Evolutionary conservation across 2,797 vertebrate genomes (phyloP).

Genomic region (Gambusia yucatana): DNA sequence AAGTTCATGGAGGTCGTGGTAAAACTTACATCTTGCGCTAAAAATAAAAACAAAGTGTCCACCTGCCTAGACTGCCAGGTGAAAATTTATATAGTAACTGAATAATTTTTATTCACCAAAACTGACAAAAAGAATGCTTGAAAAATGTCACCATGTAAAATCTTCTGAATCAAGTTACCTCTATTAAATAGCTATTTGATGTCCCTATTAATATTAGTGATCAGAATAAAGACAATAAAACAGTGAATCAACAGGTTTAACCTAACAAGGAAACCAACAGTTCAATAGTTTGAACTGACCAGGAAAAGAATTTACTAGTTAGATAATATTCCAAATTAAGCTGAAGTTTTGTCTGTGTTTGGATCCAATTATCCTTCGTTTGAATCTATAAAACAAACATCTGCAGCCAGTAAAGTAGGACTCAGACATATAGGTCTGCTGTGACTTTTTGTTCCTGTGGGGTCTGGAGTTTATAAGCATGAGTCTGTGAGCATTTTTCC

Average conservation of each 20-base stretch:
- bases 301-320: not conserved
- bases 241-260: not conserved
- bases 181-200: not conserved
- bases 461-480: conserved; percentile 68
- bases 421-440: not conserved
- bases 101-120: too few relatives aligned
- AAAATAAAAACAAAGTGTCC: not conserved
- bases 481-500: conserved; percentile 36
- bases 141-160: not conserved
- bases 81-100: not conserved
- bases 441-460: conserved; percentile 71
- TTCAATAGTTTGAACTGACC: not conserved
- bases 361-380: not conserved
- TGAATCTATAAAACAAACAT: not conserved
- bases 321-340: not conserved
- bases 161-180: not conserved
- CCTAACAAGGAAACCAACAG: not conserved
- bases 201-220: too few relatives aligned
- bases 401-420: not conserved
- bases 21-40: not conserved
- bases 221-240: not conserved
- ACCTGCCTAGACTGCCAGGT: not conserved
- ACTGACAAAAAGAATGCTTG: not conserved
- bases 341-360: not conserved
- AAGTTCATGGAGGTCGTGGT: not conserved